phyloP scores from a whole-genome alignment of 2,888 invertebrate genomes.

The Taphrorychus bicolor region DNA sequence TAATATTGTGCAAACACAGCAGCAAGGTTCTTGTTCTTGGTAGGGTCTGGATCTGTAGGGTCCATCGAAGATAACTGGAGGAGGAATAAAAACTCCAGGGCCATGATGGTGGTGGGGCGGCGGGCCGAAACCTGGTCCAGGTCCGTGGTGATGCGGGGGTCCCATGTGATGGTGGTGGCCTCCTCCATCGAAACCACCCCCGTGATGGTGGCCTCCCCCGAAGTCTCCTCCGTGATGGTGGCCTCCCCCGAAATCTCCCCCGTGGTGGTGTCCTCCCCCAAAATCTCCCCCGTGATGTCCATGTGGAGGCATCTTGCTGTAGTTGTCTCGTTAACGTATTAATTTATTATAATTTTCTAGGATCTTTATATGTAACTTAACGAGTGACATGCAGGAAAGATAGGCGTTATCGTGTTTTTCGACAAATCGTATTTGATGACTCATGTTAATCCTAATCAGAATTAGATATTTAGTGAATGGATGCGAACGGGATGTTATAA shows the following conservation, averaged over 20 bases:
- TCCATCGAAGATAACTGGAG: background rate
- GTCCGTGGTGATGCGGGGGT: background rate
- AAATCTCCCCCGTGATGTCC: background rate
- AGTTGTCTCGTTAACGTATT: background rate
- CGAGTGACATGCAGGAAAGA: background rate
- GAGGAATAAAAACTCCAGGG: background rate
- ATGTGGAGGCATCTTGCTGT: background rate
- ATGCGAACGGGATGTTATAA: too few relatives aligned
- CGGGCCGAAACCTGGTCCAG: background rate
- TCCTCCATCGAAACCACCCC: too few relatives aligned
- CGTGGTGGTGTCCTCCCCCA: background rate
- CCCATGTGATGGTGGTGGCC: background rate
- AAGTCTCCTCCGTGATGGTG: too few relatives aligned
- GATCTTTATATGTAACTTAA: too few relatives aligned
- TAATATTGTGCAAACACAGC: slow-evolving; percentile 3
- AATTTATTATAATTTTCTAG: too few relatives aligned
- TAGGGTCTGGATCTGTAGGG: background rate
- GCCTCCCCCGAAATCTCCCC: background rate
- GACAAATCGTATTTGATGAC: background rate
- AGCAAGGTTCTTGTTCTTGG: background rate
- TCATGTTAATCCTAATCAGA: background rate
- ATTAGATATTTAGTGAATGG: too few relatives aligned
- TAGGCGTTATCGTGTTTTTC: background rate
- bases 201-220: too few relatives aligned
- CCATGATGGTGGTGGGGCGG: background rate